phyloP scores from a whole-genome alignment of 2,888 invertebrate species.

The Clivina fossor region DNA sequence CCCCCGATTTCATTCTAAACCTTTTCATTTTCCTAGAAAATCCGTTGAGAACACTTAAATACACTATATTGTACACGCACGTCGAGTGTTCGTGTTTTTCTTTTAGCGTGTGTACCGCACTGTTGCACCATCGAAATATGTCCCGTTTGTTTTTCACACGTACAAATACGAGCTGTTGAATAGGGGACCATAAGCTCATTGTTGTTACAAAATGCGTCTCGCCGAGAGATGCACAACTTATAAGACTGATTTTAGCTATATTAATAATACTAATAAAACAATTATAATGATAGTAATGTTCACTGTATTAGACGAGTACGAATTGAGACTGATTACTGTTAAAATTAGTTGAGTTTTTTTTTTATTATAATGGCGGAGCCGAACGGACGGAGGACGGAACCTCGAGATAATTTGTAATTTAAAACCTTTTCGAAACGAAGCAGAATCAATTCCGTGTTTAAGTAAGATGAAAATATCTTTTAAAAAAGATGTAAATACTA shows the following conservation, averaged over 20 bases:
- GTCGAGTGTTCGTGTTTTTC: constrained; percentile 27
- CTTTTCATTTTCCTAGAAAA: background rate
- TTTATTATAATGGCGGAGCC: constrained; percentile 19
- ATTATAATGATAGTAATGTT: constrained; percentile 13
- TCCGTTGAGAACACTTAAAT: constrained; percentile 1
- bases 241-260: constrained; percentile 35
- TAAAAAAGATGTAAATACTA: constrained; percentile 50
- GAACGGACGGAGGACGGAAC: constrained; percentile 29
- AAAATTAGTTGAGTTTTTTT: constrained; percentile 25
- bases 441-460: constrained; percentile 6
- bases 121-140: constrained; percentile 15
- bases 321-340: constrained; percentile 33
- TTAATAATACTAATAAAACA: background rate
- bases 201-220: constrained; percentile 27
- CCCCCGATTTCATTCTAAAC: background rate
- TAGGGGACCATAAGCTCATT: constrained; percentile 34
- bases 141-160: constrained; percentile 8
- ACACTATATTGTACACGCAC: constrained; percentile 9
- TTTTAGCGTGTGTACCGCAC: constrained; percentile 26
- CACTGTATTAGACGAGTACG: constrained; percentile 27
- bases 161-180: constrained; percentile 28
- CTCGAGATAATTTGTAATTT: constrained; percentile 3
- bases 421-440: constrained; percentile 13
- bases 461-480: constrained; percentile 45
- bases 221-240: constrained; percentile 14